phyloP scores from a whole-genome alignment of 1,140 invertebrate species.

The Coptotermes formosanus region DNA sequence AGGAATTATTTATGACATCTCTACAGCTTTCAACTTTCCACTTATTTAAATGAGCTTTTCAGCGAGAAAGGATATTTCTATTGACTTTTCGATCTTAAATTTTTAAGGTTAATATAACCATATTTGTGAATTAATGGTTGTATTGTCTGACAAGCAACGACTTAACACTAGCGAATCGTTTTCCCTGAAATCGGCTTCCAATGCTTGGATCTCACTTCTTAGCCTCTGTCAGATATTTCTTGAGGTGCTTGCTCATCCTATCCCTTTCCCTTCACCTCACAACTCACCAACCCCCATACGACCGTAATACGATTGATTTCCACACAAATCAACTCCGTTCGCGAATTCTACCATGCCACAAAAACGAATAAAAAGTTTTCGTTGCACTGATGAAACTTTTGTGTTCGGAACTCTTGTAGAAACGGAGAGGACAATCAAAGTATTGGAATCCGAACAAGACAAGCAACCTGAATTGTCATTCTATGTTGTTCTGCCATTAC shows the following conservation, averaged over 20 bases:
- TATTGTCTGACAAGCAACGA: neutral
- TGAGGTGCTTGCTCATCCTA: neutral
- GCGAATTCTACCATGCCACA: neutral
- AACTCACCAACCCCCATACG: neutral
- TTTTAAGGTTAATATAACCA: too few species aligned
- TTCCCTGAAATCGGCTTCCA: neutral
- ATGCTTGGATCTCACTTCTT: neutral
- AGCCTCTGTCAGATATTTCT: neutral
- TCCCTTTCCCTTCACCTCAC: neutral
- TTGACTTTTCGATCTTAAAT: too few species aligned
- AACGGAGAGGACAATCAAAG: neutral
- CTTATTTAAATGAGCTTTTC: too few species aligned
- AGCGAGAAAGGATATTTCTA: too few species aligned
- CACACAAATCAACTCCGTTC: slow-evolving; percentile 10
- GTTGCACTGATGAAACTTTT: neutral
- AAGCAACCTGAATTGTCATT: slow-evolving; percentile 1
- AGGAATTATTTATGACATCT: too few species aligned
- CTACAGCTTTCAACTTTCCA: too few species aligned
- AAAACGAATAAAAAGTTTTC: slow-evolving; percentile 13
- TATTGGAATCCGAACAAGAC: neutral
- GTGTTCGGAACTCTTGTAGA: neutral
- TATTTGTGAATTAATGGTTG: too few species aligned
- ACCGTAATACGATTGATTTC: slow-evolving; percentile 12
- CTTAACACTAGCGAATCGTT: neutral
- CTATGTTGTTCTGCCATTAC: neutral